These are phyloP conservation scores for Erpobdella octoculata DNA, from an alignment of 2,888 invertebrate species.

Conservation along the genomic window DNA sequence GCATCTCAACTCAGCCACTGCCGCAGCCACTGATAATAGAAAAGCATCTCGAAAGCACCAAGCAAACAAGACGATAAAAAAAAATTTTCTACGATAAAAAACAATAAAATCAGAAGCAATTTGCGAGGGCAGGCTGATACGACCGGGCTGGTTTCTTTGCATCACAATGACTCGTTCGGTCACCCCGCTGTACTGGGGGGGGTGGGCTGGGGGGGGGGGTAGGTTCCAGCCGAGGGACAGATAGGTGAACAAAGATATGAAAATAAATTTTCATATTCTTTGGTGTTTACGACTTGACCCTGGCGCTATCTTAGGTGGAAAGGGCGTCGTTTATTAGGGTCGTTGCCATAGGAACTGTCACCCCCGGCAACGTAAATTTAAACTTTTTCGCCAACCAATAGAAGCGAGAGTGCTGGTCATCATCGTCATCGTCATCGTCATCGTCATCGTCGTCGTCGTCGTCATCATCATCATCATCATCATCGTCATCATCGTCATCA, in stretches of 20 bases:
- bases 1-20: no score
- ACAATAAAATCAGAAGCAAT: no score
- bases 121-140: no score
- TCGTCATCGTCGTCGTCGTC: constrained; percentile 10
- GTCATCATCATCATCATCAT: constrained; percentile 1
- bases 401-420: background rate
- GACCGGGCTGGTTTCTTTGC: no score
- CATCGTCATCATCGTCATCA: constrained; percentile 11
- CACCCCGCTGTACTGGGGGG: no score
- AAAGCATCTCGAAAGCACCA: no score
- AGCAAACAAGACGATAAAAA: no score
- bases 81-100: no score
- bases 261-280: constrained; percentile 13
- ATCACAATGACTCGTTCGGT: no score
- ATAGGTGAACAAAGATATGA: constrained; percentile 7
- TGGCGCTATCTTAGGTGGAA: background rate
- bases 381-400: background rate
- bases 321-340: constrained; percentile 3
- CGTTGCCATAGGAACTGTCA: background rate
- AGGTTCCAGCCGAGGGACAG: background rate
- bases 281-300: background rate
- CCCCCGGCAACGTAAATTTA: background rate
- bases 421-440: constrained; percentile 23
- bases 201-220: no score
- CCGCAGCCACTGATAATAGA: no score